Conservation (phyloP, 37 sponge, comb jelly and placozoan genomes). For the Aphrocallistes beatrix region DNA sequence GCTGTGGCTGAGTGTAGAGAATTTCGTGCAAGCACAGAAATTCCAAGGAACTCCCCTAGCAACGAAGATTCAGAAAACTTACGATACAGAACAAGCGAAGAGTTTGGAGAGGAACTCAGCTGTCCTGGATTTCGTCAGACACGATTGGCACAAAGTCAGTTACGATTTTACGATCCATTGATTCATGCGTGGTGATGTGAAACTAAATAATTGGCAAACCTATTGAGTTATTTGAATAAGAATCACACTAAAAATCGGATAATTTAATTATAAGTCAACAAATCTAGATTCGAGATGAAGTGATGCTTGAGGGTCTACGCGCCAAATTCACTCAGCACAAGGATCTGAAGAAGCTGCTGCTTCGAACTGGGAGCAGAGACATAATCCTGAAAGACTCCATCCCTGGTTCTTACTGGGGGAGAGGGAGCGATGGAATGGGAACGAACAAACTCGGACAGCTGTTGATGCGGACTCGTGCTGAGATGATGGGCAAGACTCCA, state of each 20-base stretch:
- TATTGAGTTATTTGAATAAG: no score
- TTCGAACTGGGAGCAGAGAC: background rate
- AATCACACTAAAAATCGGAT: no score
- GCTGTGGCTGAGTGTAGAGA: background rate
- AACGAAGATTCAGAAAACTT: conserved; percentile 7
- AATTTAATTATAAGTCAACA: no score
- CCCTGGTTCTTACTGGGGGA: background rate
- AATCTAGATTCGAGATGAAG: background rate
- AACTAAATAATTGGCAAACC: no score
- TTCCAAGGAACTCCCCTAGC: conserved; percentile 15
- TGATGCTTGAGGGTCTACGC: conserved; percentile 5
- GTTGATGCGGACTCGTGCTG: background rate
- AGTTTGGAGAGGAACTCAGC: conserved; percentile 4
- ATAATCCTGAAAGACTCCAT: background rate
- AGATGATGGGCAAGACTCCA: background rate
- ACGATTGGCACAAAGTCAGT: conserved; percentile 19
- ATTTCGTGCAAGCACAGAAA: conserved; percentile 12
- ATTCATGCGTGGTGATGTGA: no score
- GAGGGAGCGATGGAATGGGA: conserved; percentile 7
- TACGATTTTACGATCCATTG: no score
- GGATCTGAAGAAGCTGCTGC: conserved; percentile 1
- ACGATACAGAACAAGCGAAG: conserved; percentile 6
- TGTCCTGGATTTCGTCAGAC: background rate
- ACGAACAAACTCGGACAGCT: background rate
- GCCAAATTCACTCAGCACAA: conserved; percentile 19